Evolutionary conservation across 2,113 vertebrate species (phyloP), one percentile per base, ranked within the genome.

Genomic region (Chroicocephalus ridibundus): DNA sequence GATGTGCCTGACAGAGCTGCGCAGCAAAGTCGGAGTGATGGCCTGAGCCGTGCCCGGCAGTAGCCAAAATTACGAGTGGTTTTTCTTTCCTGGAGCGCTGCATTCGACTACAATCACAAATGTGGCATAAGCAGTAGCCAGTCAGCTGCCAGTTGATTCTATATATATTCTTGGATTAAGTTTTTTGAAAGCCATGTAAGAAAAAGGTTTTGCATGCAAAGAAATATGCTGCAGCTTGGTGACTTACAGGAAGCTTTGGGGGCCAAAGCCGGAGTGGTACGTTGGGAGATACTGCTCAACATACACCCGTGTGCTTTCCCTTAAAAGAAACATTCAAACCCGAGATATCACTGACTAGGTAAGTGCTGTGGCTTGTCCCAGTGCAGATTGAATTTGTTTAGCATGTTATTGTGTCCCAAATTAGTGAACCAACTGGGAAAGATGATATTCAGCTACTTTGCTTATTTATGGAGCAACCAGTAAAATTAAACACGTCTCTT

Each of bases 61-160:
- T 87, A 91, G 57, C 91, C 93, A 96, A 95, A 96, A 79, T 44
- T 81, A 16, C 14, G 52, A 94, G 86, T 66, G 5, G 7, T 58
- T 88, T 90, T 92, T 88, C 80, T 95, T 88, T 96, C 93, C 94
- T 42, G 82, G 71, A 94, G 88, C 76, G 0, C 58, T 95, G 69
- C 55, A 78, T 81, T 96, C 72, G 2, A 81, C 88, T 96, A 58
- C 86, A 68, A 83, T 94, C 88, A 90, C 68, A 32, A 62, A 88
- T 42, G 55, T 51, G 76, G 83, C 80, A 86, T 80, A 21, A 49
- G 54, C 38, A 92, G 55, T 7, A 94, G 88, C 91, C 76, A 86
- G 91, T 92, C 93, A 95, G 86, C 91, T 96, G 95, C 83, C 95
- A 95, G 76, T 68, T 91, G 80, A 81, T 91, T 91, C 84, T 90